Evolutionary conservation across 2,113 vertebrate species (phyloP).

Genomic region (Tenebrosternarchus preto): DNA sequence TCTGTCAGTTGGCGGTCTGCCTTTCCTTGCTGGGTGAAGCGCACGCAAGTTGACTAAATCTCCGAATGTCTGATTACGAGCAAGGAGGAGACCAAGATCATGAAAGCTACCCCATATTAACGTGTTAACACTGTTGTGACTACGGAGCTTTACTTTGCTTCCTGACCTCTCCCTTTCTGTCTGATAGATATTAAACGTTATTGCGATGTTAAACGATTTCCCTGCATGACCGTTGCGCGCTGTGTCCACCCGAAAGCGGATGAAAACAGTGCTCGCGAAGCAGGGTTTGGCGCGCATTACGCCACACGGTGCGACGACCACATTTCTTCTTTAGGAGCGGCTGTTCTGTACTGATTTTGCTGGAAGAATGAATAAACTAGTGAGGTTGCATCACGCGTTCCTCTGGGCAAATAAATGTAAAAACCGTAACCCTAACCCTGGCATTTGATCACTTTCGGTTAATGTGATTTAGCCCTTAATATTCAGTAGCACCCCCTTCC

Average conservation of each 20-base stretch:
- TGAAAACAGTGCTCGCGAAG: neutral
- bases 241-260: neutral
- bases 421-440: neutral
- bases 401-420: constrained; percentile 32
- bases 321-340: constrained; percentile 2
- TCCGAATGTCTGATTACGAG: no score
- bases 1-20: no score
- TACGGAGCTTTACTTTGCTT: neutral
- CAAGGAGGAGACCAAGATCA: neutral
- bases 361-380: neutral
- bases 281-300: neutral
- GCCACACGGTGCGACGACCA: neutral
- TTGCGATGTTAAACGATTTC: neutral
- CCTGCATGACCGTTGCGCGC: neutral
- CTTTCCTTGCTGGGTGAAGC: no score
- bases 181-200: constrained; percentile 13
- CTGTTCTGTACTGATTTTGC: neutral
- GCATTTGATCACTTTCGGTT: neutral
- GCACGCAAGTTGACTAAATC: no score
- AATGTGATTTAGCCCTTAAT: neutral
- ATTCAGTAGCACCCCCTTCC: no score
- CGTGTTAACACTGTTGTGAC: neutral
- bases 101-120: constrained; percentile 7
- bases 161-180: neutral
- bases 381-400: constrained; percentile 14